Percentiles rank a stretch among this genome's conserved stretches.
Evolutionary conservation across 2,888 invertebrate species (phyloP).

Genomic region (Dione vanillae): DNA sequence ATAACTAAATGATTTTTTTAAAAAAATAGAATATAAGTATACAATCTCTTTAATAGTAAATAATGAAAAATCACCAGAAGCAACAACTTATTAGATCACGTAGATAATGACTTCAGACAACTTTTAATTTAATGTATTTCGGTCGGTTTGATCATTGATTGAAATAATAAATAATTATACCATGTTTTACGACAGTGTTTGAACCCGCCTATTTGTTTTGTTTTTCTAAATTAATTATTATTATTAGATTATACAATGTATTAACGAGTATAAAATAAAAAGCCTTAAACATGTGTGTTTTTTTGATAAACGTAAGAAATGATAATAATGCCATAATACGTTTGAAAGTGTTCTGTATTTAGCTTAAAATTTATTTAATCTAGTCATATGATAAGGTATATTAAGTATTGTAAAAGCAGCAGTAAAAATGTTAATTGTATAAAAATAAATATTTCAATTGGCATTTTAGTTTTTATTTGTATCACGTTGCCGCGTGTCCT

Average conservation of each 20-base stretch:
- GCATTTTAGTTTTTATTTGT: neutral
- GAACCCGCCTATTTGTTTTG: slow-evolving; percentile 3
- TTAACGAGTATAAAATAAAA: neutral
- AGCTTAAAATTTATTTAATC: slow-evolving; percentile 22
- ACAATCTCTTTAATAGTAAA: neutral
- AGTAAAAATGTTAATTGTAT: neutral
- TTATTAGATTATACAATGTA: neutral
- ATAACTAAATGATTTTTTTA: no score
- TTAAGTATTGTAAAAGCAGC: neutral
- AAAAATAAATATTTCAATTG: slow-evolving; percentile 15
- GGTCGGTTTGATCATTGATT: no score
- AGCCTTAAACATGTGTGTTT: neutral
- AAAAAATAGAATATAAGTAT: no score
- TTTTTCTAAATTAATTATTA: no score
- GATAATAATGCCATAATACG: no score
- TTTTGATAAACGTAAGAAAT: neutral
- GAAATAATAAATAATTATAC: neutral
- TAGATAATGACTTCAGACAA: neutral
- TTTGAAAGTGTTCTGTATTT: neutral
- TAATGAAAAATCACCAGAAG: neutral
- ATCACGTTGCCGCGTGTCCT: neutral
- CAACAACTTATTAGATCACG: neutral
- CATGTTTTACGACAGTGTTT: neutral
- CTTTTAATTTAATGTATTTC: neutral
- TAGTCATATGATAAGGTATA: slow-evolving; percentile 41